Evolutionary conservation across 2,888 invertebrate genomes (phyloP), one percentile per base, ranked within the genome.

Genomic region (Campaea margaritaria): DNA sequence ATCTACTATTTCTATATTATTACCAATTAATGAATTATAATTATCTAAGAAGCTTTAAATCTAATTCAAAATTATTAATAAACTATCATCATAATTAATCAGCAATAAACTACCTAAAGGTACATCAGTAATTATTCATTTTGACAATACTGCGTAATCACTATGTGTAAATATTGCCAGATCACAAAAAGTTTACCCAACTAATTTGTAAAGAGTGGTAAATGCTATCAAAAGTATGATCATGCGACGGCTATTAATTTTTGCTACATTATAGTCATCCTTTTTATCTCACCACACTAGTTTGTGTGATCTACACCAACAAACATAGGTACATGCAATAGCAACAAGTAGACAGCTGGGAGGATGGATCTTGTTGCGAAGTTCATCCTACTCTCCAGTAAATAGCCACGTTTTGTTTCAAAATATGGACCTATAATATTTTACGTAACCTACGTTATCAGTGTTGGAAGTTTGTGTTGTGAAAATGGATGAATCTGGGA

Each of bases 401-500:
- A 83, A 85, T 83, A 85, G 75, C 75, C 73, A 75, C 76, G 78
- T 81, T 83, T 82, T 75, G 75, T 81, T 78, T 74, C 66, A 75
- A 81, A 77, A 74, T 87, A 58, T 67, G 65, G 46, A 58, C 65
- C 44, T 57, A 38, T 64, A 43, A 51, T 43, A 81, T 78, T 75
- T 62, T 74, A 80, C 87, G 69, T 70, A 75, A 75, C 62, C 71
- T 65, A 74, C 68, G 72, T 74, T 76, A 70, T 70, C 67, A 80
- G 89, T 89, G 91, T 73, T 47, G 47, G 78, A 83, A 81, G 55
- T 51, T 60, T 76, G 84, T 85, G 86, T 78, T 79, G 86, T 86
- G 87, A 89, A 82, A 81, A 94, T 94, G 94, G 94, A 94, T 85
- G 94, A 94, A 83, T 94, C 94, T 73, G 94, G 94, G 69, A 94